A percentile compares a stretch with the other conserved stretches of the same genome.
Conservation (phyloP, 2,888 invertebrate genomes). For the Balanococcus diminutus region DNA sequence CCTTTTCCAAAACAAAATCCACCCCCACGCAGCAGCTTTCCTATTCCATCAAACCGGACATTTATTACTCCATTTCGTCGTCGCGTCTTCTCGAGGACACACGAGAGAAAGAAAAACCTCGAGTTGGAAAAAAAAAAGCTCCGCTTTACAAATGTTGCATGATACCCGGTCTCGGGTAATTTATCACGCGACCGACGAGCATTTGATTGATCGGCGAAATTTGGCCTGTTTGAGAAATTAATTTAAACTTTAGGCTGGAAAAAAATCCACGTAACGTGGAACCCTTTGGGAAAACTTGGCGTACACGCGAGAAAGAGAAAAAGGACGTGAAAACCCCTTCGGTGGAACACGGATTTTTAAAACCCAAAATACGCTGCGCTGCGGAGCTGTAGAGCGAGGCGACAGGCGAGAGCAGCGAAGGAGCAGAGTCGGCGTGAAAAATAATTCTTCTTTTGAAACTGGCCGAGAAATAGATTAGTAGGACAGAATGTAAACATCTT, state of each 20-base stretch:
- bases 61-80: not conserved
- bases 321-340: not conserved
- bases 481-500: slow-evolving; percentile 47
- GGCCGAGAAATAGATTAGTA: slow-evolving; percentile 45
- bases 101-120: not conserved
- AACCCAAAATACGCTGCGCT: not conserved
- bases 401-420: too few species aligned
- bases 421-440: not conserved
- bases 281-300: not conserved
- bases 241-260: not conserved
- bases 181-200: slow-evolving; percentile 17
- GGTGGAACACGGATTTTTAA: not conserved
- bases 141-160: not conserved
- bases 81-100: not conserved
- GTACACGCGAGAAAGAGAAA: not conserved
- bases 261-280: not conserved
- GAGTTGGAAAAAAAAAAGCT: not conserved
- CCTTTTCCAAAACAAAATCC: too few species aligned
- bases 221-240: not conserved
- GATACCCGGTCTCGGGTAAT: not conserved
- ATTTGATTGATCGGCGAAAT: slow-evolving; percentile 9
- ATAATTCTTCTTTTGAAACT: slow-evolving; percentile 17
- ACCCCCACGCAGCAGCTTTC: too few species aligned
- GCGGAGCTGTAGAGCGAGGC: too few species aligned
- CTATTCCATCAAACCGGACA: not conserved